These are phyloP conservation scores for Epinotia ramella DNA, from an alignment of 2,888 invertebrate genomes.

Conservation along the genomic window DNA sequence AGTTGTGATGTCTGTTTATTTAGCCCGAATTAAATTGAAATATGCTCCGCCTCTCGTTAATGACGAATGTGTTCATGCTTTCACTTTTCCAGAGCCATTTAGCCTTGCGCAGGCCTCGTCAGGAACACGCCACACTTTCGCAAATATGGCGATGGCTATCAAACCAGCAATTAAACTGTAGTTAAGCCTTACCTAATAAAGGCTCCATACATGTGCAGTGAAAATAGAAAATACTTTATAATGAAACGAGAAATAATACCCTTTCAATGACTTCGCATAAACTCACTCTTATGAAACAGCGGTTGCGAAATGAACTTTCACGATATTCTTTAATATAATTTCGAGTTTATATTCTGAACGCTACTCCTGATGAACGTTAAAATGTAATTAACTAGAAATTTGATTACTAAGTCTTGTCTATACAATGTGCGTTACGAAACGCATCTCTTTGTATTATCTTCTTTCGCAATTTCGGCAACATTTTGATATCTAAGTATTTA, in stretches of 20 bases:
- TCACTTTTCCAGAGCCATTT: constrained; percentile 38
- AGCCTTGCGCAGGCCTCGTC: constrained; percentile 43
- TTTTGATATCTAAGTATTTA: background rate
- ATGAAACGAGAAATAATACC: constrained; percentile 17
- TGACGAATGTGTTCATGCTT: constrained; percentile 30
- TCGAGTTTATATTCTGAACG: constrained; percentile 24
- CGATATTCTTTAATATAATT: constrained; percentile 27
- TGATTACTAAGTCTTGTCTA: constrained; percentile 39
- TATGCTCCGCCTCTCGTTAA: background rate
- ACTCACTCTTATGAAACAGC: constrained; percentile 35
- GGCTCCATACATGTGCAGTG: constrained; percentile 42
- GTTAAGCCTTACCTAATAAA: constrained; percentile 46
- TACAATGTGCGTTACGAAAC: constrained; percentile 30
- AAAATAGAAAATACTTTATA: constrained; percentile 20
- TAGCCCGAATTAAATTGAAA: constrained; percentile 33
- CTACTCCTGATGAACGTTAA: constrained; percentile 30
- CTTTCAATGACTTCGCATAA: constrained; percentile 24
- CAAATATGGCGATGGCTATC: constrained; percentile 51
- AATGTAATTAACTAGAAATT: constrained; percentile 43
- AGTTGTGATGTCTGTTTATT: constrained; percentile 15
- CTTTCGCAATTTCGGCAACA: constrained; percentile 17
- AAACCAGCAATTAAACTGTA: constrained; percentile 50
- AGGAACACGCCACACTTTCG: constrained; percentile 54
- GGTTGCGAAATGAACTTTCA: constrained; percentile 44
- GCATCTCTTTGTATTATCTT: constrained; percentile 6